phyloP scores from a whole-genome alignment of 2,888 invertebrate species.

The Cinara cedri region DNA sequence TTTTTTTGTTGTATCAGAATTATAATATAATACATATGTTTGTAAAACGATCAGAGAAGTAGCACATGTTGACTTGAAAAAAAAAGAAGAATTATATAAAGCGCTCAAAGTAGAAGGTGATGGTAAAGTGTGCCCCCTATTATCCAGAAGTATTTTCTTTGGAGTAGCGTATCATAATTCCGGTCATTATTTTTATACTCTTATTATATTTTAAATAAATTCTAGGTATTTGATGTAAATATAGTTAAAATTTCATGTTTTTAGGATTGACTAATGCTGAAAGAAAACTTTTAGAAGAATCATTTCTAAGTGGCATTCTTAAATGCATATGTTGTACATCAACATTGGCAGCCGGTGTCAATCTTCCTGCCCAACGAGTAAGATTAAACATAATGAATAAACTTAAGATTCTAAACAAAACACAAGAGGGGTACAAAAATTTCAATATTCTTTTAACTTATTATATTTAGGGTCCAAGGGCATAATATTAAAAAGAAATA shows the following conservation, averaged over 20 bases:
- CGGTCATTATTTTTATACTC: conserved; percentile 62
- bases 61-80: conserved; percentile 64
- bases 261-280: conserved; percentile 84
- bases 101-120: conserved; percentile 73
- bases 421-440: neutral
- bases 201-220: neutral
- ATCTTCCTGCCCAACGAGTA: conserved; percentile 88
- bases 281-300: conserved; percentile 81
- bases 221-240: neutral
- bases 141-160: conserved; percentile 73
- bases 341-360: conserved; percentile 96
- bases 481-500: neutral
- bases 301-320: conserved; percentile 80
- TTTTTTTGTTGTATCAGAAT: neutral
- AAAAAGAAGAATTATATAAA: conserved; percentile 69
- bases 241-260: conserved; percentile 1
- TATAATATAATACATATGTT: neutral
- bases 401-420: neutral
- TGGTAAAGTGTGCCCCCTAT: conserved; percentile 70
- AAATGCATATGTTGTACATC: conserved; percentile 93
- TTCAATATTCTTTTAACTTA: no score
- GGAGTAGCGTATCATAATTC: conserved; percentile 96
- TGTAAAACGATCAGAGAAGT: conserved; percentile 13
- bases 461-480: neutral
- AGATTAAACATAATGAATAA: conserved; percentile 28